A percentile compares a stretch with the other conserved stretches of the same genome.
Evolutionary conservation across 1,140 invertebrate genomes (phyloP).

Genomic region (Spodoptera litura): DNA sequence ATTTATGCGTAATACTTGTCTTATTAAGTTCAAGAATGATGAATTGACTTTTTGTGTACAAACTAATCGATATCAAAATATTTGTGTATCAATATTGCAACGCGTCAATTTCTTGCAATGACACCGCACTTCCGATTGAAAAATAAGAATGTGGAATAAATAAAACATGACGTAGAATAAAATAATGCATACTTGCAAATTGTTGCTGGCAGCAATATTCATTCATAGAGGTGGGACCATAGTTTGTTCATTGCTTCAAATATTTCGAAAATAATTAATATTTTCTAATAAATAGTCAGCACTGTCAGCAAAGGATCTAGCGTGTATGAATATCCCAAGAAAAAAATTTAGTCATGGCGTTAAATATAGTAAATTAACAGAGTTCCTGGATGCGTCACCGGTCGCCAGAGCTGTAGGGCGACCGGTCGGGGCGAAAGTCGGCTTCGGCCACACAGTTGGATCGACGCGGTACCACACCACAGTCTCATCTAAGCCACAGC

Average conservation of each 20-base stretch:
- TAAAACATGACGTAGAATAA: conserved; percentile 57
- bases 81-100: conserved; percentile 51
- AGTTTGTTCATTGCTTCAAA: background rate
- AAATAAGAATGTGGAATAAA: conserved; percentile 25
- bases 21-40: conserved; percentile 10
- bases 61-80: conserved; percentile 15
- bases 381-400: conserved; percentile 81
- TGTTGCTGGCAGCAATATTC: conserved; percentile 65
- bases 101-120: conserved; percentile 39
- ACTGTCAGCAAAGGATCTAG: conserved; percentile 12
- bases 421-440: conserved; percentile 84
- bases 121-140: conserved; percentile 42
- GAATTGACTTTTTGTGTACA: conserved; percentile 2
- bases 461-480: conserved; percentile 77
- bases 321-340: conserved; percentile 40
- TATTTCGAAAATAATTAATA: background rate
- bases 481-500: conserved; percentile 85
- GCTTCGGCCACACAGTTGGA: conserved; percentile 75
- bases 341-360: conserved; percentile 57
- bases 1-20: conserved; percentile 7
- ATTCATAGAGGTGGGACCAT: conserved; percentile 56
- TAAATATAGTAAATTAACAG: conserved; percentile 70
- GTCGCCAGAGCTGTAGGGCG: conserved; percentile 79
- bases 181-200: conserved; percentile 65
- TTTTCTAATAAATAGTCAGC: conserved; percentile 1